These are phyloP conservation scores for Melanotaenia duboulayi DNA, from an alignment of 2,113 vertebrate species.

Conservation along the genomic window DNA sequence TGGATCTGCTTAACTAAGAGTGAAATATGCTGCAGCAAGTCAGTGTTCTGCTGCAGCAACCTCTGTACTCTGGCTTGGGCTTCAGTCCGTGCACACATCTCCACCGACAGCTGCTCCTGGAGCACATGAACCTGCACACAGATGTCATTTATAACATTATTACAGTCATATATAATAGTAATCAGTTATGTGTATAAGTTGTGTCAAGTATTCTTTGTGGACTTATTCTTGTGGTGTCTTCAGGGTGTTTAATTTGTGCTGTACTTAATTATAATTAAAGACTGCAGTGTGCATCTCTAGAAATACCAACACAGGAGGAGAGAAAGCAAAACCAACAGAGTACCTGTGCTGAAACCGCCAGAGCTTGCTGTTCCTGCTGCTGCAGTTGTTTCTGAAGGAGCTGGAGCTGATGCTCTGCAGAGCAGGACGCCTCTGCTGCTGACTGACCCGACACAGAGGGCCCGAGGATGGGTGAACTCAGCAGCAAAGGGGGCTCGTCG, in stretches of 20 bases:
- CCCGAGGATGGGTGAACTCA: conserved; percentile 82
- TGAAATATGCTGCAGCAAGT: conserved; percentile 94
- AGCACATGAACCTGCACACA: conserved; percentile 88
- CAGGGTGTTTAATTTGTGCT: too few relatives aligned
- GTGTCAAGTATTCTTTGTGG: too few relatives aligned
- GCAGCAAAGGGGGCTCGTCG: conserved; percentile 77
- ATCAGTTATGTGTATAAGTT: too few relatives aligned
- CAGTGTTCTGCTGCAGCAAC: conserved; percentile 96
- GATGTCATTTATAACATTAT: background rate
- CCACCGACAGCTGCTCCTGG: conserved; percentile 93
- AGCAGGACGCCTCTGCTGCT: conserved; percentile 79
- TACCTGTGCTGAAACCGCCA: conserved; percentile 93
- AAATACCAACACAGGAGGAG: background rate
- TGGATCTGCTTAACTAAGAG: conserved; percentile 96
- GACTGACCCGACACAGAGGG: conserved; percentile 76
- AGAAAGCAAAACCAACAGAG: background rate
- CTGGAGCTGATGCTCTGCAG: conserved; percentile 90
- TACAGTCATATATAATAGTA: too few relatives aligned
- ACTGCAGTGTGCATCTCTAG: background rate
- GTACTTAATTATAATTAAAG: background rate
- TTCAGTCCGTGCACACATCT: conserved; percentile 89
- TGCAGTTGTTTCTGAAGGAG: conserved; percentile 94
- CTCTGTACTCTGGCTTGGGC: conserved; percentile 93
- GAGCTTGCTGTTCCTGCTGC: conserved; percentile 93
- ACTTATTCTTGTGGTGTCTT: too few relatives aligned